Evolutionary conservation across 2,888 invertebrate genomes (phyloP), one percentile per base, ranked within the genome.

Genomic region (Agrilus biguttatus): DNA sequence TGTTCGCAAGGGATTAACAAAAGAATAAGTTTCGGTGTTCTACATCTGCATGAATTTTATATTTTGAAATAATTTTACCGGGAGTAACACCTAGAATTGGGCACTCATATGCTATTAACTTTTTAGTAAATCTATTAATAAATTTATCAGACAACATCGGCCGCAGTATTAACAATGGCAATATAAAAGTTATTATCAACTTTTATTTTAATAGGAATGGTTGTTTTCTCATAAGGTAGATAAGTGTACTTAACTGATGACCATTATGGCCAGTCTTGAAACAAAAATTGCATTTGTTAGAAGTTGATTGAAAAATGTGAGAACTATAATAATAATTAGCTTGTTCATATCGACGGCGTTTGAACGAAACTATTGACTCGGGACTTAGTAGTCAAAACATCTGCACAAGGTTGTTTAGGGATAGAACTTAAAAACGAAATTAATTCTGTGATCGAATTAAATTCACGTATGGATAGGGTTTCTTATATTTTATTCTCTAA

Each of bases 391-490:
- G 7, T 12, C 2, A 23, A 21, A 21, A 21, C 21, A 21, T 21
- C 21, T 5, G 21, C 21, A 21, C 21, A 21, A 21, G 21, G n/a
- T 14, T 5, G 6, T 38, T 47, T 45, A 10, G 36, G 14, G 37
- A 47, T 36, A 21, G 44, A 36, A 19, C 44, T 37, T 13, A 51
- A 37, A 47, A 43, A 51, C 23, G 44, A 38, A 13, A 53, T 33
- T 14, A 51, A 37, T 37, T 53, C 51, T 2, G 47, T 43, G 14
- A 52, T 43, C 21, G 43, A 51, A 32, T 42, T 34, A 45, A 41
- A 45, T 41, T 49, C 44, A 32, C 37, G 23, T 34, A 43, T 44
- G 19, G 36, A 44, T 14, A 21, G 43, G 44, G 32, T 42, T 41
- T 42, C 44, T 8, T 41, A 43, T 14, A 51, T 45, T 43, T 52